phyloP scores from a whole-genome alignment of 2,888 invertebrate species.

The Drosophila lutescens region DNA sequence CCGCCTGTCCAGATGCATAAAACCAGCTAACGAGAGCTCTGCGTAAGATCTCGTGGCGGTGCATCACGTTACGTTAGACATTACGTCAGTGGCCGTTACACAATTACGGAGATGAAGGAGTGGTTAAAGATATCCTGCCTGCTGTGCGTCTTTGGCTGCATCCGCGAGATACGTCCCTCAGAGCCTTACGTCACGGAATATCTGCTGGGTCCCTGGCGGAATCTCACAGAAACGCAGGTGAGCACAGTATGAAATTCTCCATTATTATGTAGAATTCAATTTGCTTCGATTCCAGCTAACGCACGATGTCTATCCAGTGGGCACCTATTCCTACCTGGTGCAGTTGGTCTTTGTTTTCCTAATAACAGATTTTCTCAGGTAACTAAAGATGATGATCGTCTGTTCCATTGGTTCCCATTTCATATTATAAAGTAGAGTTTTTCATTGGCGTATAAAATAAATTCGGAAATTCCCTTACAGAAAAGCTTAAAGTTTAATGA shows the following conservation, averaged over 20 bases:
- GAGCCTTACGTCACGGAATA: slow-evolving; percentile 94
- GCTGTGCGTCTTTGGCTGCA: slow-evolving; percentile 91
- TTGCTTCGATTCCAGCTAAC: slow-evolving; percentile 85
- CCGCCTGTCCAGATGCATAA: slow-evolving; percentile 8
- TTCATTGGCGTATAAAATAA: no score
- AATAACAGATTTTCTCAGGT: slow-evolving; percentile 90
- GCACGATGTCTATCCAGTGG: slow-evolving; percentile 92
- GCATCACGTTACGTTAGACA: not conserved
- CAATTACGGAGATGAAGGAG: slow-evolving; percentile 78
- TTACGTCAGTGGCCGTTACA: slow-evolving; percentile 31
- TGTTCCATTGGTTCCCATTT: not conserved
- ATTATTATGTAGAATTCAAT: not conserved
- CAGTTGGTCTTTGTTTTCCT: slow-evolving; percentile 91
- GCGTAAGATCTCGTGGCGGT: not conserved
- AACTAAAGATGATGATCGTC: slow-evolving; percentile 5
- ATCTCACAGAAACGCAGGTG: slow-evolving; percentile 87
- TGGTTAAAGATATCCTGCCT: slow-evolving; percentile 90
- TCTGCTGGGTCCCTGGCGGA: slow-evolving; percentile 90
- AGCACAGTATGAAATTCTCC: fast-evolving
- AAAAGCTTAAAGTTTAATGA: no score
- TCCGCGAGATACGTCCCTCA: slow-evolving; percentile 94
- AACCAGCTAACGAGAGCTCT: slow-evolving; percentile 1
- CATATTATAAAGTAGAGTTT: not conserved
- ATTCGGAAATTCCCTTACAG: no score
- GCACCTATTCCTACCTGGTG: slow-evolving; percentile 93